Evolutionary conservation across 2,797 vertebrate genomes (phyloP), one percentile per base, ranked within the genome.

Genomic region (Sarcophilus harrisii): DNA sequence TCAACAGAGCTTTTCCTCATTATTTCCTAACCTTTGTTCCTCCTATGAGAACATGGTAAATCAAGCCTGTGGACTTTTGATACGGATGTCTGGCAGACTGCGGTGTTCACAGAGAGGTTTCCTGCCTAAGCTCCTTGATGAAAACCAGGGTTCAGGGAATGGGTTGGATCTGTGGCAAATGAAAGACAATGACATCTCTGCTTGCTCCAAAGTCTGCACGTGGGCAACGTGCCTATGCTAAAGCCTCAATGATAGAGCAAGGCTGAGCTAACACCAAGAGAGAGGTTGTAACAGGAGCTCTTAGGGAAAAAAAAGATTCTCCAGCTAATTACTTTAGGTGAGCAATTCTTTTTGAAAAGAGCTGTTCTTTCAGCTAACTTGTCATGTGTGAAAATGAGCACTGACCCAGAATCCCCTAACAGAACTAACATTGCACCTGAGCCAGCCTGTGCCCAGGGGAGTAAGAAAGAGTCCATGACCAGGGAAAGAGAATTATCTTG

Each of bases 1-100:
- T 97, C 97, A 96, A 92, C 92, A 94, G 97, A 98, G 97, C 96
- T 96, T 90, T 96, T 93, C 97, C 97, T 98, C 97, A 97, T 98
- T 98, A 98, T 97, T 95, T 97, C 93, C 91, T 97, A 97, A 98
- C 97, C 97, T 97, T 96, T 98, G 90, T 95, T 58, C 94, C 96
- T 97, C 92, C 92, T 97, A 97, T 96, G 93, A 94, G 95, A 95
- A 96, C 96, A 96, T 95, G 94, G 93, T 96, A 94, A 97, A 96
- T 92, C 95, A 96, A 97, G 96, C 96, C 98, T 96, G 97, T 90
- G 97, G 97, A 62, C 93, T 95, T 97, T 96, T 97, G 97, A 97
- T 97, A 94, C 4, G 94, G 93, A 81, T 87, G 96, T 95, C 95
- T 96, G 98, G 96, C 96, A 94, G 98, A 95, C 92, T 55, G 0